Percentiles rank a stretch among this genome's conserved stretches.
Conservation (phyloP, 2,888 invertebrate genomes). For the Stenodema calcarata region DNA sequence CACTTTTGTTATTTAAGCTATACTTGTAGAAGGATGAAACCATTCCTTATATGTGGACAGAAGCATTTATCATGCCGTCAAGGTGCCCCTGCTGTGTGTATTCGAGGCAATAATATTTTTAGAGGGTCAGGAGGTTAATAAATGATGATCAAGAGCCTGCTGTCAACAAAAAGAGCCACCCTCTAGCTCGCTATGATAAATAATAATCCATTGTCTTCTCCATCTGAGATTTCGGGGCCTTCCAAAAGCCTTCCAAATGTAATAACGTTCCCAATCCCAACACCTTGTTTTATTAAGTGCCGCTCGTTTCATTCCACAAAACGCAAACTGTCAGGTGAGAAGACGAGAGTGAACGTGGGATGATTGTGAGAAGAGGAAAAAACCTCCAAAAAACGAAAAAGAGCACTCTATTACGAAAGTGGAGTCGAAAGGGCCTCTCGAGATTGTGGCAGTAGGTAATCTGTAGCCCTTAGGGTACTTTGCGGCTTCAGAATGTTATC, state of each 20-base stretch:
- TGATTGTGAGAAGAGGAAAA: background rate
- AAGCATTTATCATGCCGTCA: too few relatives aligned
- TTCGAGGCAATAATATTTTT: too few relatives aligned
- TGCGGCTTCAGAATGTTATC: slow-evolving; percentile 9
- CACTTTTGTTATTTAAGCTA: too few relatives aligned
- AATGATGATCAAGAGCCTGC: too few relatives aligned
- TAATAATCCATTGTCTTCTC: background rate
- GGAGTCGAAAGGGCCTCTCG: background rate
- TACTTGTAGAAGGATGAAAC: too few relatives aligned
- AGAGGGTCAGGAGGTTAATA: too few relatives aligned
- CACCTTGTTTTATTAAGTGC: background rate
- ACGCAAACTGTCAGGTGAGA: background rate
- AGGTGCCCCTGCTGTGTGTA: too few relatives aligned
- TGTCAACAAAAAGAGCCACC: too few relatives aligned
- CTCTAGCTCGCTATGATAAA: background rate
- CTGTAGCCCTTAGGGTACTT: slow-evolving; percentile 11
- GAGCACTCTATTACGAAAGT: background rate
- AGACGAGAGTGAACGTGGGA: background rate
- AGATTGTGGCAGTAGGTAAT: background rate
- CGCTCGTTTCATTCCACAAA: background rate
- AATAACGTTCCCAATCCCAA: background rate
- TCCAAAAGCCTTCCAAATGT: background rate
- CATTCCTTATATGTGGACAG: too few relatives aligned
- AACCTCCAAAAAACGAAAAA: background rate
- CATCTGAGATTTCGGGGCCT: background rate